phyloP scores from a whole-genome alignment of 1,140 invertebrate species.

The Eueides isabella region DNA sequence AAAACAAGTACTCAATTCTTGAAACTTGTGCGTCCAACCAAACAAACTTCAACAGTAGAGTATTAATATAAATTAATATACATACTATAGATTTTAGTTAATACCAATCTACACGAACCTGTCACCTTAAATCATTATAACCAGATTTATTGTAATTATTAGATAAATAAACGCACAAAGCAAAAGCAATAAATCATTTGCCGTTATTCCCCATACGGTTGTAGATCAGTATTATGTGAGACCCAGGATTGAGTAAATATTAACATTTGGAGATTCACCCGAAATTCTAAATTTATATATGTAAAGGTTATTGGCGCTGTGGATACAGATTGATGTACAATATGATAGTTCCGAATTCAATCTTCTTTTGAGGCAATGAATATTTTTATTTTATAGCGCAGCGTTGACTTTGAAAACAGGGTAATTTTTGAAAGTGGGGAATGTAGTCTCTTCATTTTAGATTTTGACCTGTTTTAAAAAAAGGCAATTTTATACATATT shows the following conservation, averaged over 20 bases:
- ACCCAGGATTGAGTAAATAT: slow-evolving; percentile 41
- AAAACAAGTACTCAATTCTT: too few relatives aligned
- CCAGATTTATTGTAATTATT: slow-evolving; percentile 1
- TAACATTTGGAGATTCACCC: slow-evolving; percentile 30
- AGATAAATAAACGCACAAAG: slow-evolving; percentile 25
- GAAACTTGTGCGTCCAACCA: too few relatives aligned
- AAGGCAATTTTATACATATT: too few relatives aligned
- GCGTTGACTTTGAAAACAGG: too few relatives aligned
- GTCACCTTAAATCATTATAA: slow-evolving; percentile 7
- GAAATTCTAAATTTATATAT: slow-evolving; percentile 16
- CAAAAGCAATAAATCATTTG: slow-evolving; percentile 39
- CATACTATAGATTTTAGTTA: neutral
- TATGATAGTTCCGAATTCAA: neutral
- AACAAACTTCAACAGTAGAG: too few relatives aligned
- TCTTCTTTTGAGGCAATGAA: neutral
- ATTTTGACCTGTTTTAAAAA: too few relatives aligned
- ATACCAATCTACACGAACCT: neutral
- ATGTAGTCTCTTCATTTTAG: too few relatives aligned
- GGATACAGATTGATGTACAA: neutral
- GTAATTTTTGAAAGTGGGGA: too few relatives aligned
- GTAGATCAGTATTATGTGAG: slow-evolving; percentile 38
- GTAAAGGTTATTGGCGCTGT: too few relatives aligned
- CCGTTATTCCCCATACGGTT: slow-evolving; percentile 31
- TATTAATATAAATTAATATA: neutral
- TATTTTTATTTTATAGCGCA: neutral